Base-by-base conservation (phyloP, 2,888 invertebrate genomes). In the Branchellion lobata region DNA sequence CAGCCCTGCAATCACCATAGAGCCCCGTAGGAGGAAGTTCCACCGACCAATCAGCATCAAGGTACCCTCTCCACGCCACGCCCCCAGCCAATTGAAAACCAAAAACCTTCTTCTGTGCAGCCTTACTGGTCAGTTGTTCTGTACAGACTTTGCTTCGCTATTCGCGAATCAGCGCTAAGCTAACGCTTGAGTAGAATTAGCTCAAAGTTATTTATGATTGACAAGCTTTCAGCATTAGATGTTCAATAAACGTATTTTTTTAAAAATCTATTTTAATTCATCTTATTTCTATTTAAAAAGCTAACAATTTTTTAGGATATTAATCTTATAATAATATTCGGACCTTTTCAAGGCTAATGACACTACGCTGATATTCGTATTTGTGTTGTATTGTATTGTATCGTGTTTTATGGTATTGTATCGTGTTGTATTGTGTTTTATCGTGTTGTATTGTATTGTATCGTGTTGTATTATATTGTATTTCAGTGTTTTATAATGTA, bases 31-130 rank as follows among this genome's bases (percentile, higher is more conserved):
- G 85, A 91, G 99, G 85, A 99, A 99, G 90, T 99, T 99, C 92
- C 99, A 99, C 90, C 98, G 98, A 89, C 96, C 98, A 33, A 99
- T 99, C 85, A 97, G 96, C 81, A 90, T 99, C 86, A 99, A 97
- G 85, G 96, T 99, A 91, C 99, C 99, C 29, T 94, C 99, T 79
- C 99, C 99, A 18, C 96, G 96, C 88, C 87, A 88, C 69, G 33
- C 86, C 31, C 86, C 87, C 89, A 40, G 34, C 29, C 36, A 89
- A 89, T 79, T 36, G n/a, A 94, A 97, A 34, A 81, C 82, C 33
- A 81, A 81, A 18, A 78, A 82, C 34, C 81, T 83, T 1, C 81
- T 84, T 33, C 80, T 84, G 36, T 84, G 84, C 76, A 81, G 81
- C 65, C 82, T 84, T 72, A 83, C 84, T 61, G 84, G 84, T 84